These are phyloP conservation scores for Oreochromis niloticus DNA, from an alignment of 2,113 vertebrate species.

Conservation along the genomic window DNA sequence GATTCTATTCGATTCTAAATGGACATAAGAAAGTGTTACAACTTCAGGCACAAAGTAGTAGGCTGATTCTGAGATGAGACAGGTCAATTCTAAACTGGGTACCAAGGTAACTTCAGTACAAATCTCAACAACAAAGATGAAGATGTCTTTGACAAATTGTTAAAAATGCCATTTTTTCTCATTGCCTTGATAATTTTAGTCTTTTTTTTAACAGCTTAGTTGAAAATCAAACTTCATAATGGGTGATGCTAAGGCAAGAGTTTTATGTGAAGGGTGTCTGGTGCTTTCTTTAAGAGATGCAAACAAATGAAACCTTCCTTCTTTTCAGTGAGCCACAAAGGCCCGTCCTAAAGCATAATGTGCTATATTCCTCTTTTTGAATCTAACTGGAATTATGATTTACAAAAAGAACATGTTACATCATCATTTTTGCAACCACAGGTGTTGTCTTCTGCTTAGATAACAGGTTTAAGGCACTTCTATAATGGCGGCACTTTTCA, in stretches of 20 bases:
- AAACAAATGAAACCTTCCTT: background rate
- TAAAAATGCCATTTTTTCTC: background rate
- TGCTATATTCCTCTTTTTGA: background rate
- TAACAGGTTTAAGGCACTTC: background rate
- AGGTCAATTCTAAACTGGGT: background rate
- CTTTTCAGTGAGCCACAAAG: background rate
- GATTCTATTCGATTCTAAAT: fast-evolving
- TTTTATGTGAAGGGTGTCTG: background rate
- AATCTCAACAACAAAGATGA: background rate
- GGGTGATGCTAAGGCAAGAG: background rate
- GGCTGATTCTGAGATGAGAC: background rate
- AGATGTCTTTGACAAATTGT: background rate
- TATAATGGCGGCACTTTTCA: background rate
- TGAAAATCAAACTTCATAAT: background rate
- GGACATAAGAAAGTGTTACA: background rate
- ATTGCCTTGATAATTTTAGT: background rate
- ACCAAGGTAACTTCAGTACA: background rate
- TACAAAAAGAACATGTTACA: background rate
- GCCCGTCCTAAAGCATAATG: background rate
- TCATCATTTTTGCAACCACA: background rate
- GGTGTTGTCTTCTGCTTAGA: background rate
- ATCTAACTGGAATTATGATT: background rate
- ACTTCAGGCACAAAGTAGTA: background rate
- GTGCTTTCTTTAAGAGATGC: background rate
- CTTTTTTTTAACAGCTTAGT: background rate